Evolutionary conservation across 92 coral and sea anemone species (phyloP), one percentile per base, ranked within the genome.

Genomic region (Parazoanthus darwini): DNA sequence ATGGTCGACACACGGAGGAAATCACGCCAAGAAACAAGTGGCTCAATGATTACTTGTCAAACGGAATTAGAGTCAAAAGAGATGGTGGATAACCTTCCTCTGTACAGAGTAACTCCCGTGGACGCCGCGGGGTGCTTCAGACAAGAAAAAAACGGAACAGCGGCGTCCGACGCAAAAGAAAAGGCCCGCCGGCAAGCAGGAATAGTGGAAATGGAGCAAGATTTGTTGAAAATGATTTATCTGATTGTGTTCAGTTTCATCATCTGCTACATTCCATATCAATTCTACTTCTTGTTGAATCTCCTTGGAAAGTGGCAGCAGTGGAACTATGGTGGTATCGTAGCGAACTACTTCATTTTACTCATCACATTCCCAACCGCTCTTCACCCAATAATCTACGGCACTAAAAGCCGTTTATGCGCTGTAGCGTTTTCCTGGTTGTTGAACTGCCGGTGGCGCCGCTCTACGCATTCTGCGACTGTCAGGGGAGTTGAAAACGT

Each of bases 141-240:
- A 76, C 51, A 38, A 20, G 46, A 38, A 37, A 18, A 44, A 51
- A 84, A 84, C 29, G 78, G 87, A 68, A 44, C 67, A 35, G 29
- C 65, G 26, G 7, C 78, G 1, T 29, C 15, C 20, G 77, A 84
- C 3, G 50, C 87, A 15, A 33, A 9, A 36, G 87, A 84, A 29
- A 46, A 15, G 20, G 15, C 14, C 13, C 38, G 13, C 22, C 54
- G 68, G 16, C 67, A 84, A 16, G 77, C 39, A 5, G 86, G 87
- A 44, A 84, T 84, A 46, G 87, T 84, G 13, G 87, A 84, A 71
- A 84, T 84, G 87, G 87, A 84, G 87, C 87, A 84, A 35, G 87
- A 84, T 11, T 44, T 84, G 68, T 70, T 84, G 29, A 84, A 84
- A 38, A 84, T 84, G 87, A 84, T 84, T 71, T 84, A 84, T 50